These are phyloP conservation scores for Pelodiscus sinensis DNA, from an alignment of 2,113 vertebrate species.

Conservation along the genomic window DNA sequence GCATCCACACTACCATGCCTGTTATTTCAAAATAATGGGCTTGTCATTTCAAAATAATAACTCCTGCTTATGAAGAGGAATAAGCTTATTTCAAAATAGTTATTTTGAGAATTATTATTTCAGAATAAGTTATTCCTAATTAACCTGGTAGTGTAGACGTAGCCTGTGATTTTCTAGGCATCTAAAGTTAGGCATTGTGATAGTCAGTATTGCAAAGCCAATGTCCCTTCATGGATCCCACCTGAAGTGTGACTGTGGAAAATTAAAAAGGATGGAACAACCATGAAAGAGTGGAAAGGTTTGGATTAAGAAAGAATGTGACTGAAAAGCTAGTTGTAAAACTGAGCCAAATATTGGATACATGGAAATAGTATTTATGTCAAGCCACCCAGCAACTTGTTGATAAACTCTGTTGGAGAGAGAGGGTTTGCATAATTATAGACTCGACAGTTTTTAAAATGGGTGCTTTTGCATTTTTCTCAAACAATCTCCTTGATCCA, in stretches of 20 bases:
- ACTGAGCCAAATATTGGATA: background rate
- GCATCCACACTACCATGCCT: no score
- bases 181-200: background rate
- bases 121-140: no score
- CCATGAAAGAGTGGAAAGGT: background rate
- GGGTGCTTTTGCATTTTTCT: background rate
- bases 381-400: background rate
- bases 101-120: no score
- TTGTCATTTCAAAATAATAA: no score
- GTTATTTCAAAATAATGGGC: no score
- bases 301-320: background rate
- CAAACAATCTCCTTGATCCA: background rate
- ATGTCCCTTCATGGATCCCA: background rate
- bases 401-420: background rate
- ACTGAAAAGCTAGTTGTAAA: background rate
- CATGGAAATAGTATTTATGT: background rate
- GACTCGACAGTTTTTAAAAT: fast-evolving
- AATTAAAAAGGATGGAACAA: background rate
- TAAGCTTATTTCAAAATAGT: no score
- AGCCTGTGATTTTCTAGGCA: background rate
- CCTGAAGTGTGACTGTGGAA: background rate
- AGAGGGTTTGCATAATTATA: background rate
- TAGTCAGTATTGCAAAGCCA: background rate
- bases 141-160: no score
- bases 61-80: no score